Percentiles rank a stretch among this genome's conserved stretches.
Conservation (phyloP, 2,888 invertebrate species). For the Hemaris fuciformis region DNA sequence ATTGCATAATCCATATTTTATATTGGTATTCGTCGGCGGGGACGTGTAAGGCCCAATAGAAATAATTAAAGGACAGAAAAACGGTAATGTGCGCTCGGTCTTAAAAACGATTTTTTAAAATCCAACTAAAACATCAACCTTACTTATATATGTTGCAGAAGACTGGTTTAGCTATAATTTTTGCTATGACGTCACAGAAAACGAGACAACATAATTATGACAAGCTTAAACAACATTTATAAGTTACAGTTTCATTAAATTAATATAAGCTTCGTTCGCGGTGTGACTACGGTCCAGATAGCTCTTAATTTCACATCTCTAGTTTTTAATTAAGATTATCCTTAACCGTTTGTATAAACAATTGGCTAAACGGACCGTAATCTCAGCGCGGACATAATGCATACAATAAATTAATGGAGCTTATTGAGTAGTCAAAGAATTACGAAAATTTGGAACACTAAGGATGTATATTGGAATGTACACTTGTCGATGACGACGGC, state of each 20-base stretch:
- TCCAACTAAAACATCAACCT: background rate
- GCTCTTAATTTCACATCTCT: background rate
- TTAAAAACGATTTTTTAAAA: background rate
- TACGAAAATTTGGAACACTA: background rate
- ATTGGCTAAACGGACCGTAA: background rate
- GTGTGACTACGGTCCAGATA: background rate
- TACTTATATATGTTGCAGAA: too few species aligned
- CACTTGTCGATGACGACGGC: background rate
- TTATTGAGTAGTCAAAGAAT: background rate
- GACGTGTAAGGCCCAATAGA: background rate
- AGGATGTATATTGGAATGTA: slow-evolving; percentile 5
- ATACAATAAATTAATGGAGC: background rate
- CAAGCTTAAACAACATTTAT: background rate
- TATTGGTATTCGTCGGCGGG: background rate
- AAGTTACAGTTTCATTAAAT: background rate
- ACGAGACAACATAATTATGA: too few species aligned
- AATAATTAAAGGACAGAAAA: background rate
- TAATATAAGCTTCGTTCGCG: background rate
- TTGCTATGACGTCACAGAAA: too few species aligned
- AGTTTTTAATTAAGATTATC: too few species aligned
- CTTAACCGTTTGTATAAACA: too few species aligned
- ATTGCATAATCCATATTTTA: background rate
- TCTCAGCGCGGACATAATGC: background rate
- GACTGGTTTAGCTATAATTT: too few species aligned
- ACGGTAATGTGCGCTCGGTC: background rate